Base-by-base conservation (phyloP, 2,888 invertebrate species). In the Spilarctia lutea region DNA sequence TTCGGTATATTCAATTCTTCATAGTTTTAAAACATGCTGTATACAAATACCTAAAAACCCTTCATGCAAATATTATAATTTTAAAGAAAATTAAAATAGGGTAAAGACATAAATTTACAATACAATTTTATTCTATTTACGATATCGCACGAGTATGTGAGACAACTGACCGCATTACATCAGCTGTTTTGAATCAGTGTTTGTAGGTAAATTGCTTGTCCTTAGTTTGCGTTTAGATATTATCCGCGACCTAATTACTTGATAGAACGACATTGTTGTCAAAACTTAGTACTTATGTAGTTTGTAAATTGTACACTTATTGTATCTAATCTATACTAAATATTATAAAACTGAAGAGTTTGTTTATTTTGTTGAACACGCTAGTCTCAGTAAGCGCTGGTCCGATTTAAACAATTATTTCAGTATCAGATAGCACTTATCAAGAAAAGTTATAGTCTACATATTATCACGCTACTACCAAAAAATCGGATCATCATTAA, bases 121-220 rank as follows among this genome's bases (percentile, higher is more conserved):
- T 48, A 20, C 6, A 48, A 10, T 33, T 24, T 56, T 52, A 52
- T 52, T 35, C 33, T 20, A 6, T 56, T 33, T 33, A 39, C 56
- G 52, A 33, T 69, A 56, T 35, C 35, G 13, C n/a, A n/a, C n/a
- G n/a, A n/a, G n/a, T 45, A 42, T 39, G 35, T 71, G 16, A 30
- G 42, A 71, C 39, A 56, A 52, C 56, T 70, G 66, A 66, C 39
- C 70, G 65, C 45, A 70, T 56, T 68, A 52, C 65, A 74, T 70
- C 74, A 74, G 70, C 70, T 74, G 70, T 70, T 74, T 42, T 65
- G 52, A 70, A 74, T 74, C 39, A 70, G 69, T 70, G 70, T 74
- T 70, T 66, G 66, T 74, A 27, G 70, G 65, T 68, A 70, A 74
- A 39, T 56, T 52, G 39, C 45, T 68, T 27, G 68, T 68, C 68